A percentile compares a stretch with the other conserved stretches of the same genome.
phyloP scores from a whole-genome alignment of 2,888 invertebrate species.

The Augiades crinisus region DNA sequence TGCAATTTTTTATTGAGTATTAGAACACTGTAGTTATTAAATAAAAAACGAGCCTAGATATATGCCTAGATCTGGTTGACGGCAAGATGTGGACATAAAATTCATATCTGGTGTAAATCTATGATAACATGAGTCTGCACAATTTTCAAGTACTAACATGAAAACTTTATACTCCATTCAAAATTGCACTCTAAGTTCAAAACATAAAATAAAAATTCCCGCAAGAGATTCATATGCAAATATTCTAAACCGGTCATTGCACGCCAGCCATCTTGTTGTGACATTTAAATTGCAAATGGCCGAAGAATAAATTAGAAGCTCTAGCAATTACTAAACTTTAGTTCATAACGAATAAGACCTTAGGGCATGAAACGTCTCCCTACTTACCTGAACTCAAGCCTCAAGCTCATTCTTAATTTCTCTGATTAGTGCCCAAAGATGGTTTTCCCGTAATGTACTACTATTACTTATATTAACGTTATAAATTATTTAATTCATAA shows the following conservation, averaged over 20 bases:
- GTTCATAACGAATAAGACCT: too few species aligned
- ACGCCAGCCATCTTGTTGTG: slow-evolving; percentile 24
- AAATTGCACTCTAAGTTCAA: neutral
- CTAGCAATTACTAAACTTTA: slow-evolving; percentile 4
- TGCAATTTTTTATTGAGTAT: too few species aligned
- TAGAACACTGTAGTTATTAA: too few species aligned
- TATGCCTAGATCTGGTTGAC: too few species aligned
- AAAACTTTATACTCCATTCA: neutral
- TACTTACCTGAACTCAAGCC: too few species aligned
- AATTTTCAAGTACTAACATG: neutral
- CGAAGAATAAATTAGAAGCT: slow-evolving; percentile 18
- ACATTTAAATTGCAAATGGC: slow-evolving; percentile 26
- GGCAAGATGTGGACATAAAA: slow-evolving; percentile 1
- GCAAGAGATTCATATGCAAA: slow-evolving; percentile 11
- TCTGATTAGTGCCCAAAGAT: too few species aligned
- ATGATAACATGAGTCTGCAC: neutral
- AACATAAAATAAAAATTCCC: neutral
- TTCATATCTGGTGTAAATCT: slow-evolving; percentile 2
- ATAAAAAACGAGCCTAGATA: too few species aligned
- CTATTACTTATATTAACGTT: too few species aligned
- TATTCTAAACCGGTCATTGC: slow-evolving; percentile 11
- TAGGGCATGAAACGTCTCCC: too few species aligned
- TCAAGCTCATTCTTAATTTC: too few species aligned
- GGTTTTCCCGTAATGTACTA: too few species aligned
- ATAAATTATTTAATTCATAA: too few species aligned